Base-by-base conservation (phyloP, 2,113 vertebrate genomes). In the Isichthys henryi region DNA sequence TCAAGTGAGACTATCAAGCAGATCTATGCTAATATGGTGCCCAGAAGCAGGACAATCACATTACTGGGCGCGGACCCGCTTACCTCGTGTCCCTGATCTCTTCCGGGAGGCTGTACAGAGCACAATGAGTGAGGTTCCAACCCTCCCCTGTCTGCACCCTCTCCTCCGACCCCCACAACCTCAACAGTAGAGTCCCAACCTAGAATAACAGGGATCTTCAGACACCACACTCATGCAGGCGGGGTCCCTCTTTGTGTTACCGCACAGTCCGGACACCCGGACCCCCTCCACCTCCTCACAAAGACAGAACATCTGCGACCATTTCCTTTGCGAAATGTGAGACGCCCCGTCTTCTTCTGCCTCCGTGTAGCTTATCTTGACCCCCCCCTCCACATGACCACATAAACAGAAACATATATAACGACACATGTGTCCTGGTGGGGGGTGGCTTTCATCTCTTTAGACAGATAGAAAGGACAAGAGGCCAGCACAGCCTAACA, bases 1-100 rank as follows among this genome's bases (percentile, higher is more conserved):
- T 92, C 91, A 91, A 94, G 93, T 92, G 93, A 93, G 93, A 94
- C 93, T 93, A 94, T 94, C 92, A 95, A 94, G 93, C 94, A 95
- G 94, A 95, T 96, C 95, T 94, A 89, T 62, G 93, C 93, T 94
- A 95, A 95, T 95, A 94, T 93, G 91, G 91, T 92, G 94, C 94
- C 93, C 88, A 90, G 92, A 92, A 93, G 93, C 92, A 94, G 92
- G 93, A 93, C 94, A 94, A 95, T 95, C 95, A 93, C 94, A 95
- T 96, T 96, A 96, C 93, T 91, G 92, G 89, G 91, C 91, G 49
- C 93, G 92, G 95, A 94, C 91, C 93, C 93, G 94, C 90, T 90
- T 95, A 93, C 92, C 88, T 87, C 88, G 90, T 77, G 1, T 56
- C 5, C 17, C 52, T 19, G 90, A 48, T 80, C 56, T 89, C 91